Percentiles rank a stretch among this genome's conserved stretches.
Conservation (phyloP, 1,140 invertebrate species). For the Bombus ignitus region DNA sequence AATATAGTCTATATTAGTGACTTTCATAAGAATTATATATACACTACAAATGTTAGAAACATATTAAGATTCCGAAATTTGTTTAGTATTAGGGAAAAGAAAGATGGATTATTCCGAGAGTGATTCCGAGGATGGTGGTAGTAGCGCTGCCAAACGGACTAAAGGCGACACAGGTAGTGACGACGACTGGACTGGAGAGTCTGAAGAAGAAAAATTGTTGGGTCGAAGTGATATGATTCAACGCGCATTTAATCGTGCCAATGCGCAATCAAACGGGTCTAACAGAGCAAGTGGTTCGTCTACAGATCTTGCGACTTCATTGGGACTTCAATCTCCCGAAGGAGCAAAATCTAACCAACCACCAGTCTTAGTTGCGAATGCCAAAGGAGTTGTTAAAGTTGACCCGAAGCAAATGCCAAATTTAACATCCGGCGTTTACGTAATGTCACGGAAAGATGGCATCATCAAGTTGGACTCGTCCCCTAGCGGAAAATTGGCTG, state of each 20-base stretch:
- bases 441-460: conserved; percentile 89
- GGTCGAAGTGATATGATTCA: conserved; percentile 80
- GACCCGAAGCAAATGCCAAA: conserved; percentile 89
- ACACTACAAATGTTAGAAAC: background rate
- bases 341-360: conserved; percentile 72
- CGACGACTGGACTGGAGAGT: conserved; percentile 81
- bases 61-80: background rate
- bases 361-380: conserved; percentile 84
- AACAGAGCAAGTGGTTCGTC: conserved; percentile 72
- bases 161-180: conserved; percentile 82
- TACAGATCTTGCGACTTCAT: conserved; percentile 71
- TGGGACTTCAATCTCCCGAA: conserved; percentile 70
- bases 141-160: conserved; percentile 81
- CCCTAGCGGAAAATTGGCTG: conserved; percentile 82
- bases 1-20: background rate
- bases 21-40: background rate
- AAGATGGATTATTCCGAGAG: conserved; percentile 78
- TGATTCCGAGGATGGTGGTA: conserved; percentile 82
- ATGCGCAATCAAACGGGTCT: conserved; percentile 78
- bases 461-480: conserved; percentile 87
- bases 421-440: conserved; percentile 86
- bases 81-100: conserved; percentile 76
- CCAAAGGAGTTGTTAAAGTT: conserved; percentile 89
- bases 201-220: conserved; percentile 78
- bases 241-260: conserved; percentile 79